Conservation (phyloP, 2,888 invertebrate genomes). For the Pegoplata infirma region DNA sequence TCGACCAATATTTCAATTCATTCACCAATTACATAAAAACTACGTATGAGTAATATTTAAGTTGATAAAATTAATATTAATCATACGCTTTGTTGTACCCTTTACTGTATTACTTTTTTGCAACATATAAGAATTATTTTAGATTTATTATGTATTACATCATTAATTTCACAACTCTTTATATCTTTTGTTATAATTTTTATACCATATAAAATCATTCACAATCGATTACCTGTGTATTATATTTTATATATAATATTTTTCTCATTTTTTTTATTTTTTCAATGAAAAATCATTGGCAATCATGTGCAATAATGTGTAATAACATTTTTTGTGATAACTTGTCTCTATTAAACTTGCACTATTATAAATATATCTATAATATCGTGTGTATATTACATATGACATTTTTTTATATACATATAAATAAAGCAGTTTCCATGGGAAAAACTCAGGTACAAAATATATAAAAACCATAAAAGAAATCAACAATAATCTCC, state of each 20-base stretch:
- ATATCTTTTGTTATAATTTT: too few relatives aligned
- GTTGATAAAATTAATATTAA: too few relatives aligned
- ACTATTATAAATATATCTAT: background rate
- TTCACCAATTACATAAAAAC: too few relatives aligned
- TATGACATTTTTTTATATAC: conserved; percentile 4
- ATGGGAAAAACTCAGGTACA: conserved; percentile 37
- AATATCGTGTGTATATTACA: background rate
- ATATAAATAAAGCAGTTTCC: too few relatives aligned
- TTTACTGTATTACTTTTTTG: too few relatives aligned
- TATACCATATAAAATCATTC: conserved; percentile 35
- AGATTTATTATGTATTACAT: too few relatives aligned
- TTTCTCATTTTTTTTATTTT: conserved; percentile 16
- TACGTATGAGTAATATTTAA: too few relatives aligned
- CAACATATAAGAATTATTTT: too few relatives aligned
- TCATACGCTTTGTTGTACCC: too few relatives aligned
- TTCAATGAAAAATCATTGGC: conserved; percentile 52
- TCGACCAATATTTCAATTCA: too few relatives aligned
- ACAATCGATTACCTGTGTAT: conserved; percentile 52
- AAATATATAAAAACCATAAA: conserved; percentile 27
- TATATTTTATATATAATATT: too few relatives aligned
- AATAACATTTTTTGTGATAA: conserved; percentile 52
- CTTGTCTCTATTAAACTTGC: conserved; percentile 34
- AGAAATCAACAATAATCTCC: conserved; percentile 26
- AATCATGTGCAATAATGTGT: conserved; percentile 56
- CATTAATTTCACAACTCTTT: too few relatives aligned